phyloP scores from a whole-genome alignment of 2,797 vertebrate species.

The Buceros bicornis region DNA sequence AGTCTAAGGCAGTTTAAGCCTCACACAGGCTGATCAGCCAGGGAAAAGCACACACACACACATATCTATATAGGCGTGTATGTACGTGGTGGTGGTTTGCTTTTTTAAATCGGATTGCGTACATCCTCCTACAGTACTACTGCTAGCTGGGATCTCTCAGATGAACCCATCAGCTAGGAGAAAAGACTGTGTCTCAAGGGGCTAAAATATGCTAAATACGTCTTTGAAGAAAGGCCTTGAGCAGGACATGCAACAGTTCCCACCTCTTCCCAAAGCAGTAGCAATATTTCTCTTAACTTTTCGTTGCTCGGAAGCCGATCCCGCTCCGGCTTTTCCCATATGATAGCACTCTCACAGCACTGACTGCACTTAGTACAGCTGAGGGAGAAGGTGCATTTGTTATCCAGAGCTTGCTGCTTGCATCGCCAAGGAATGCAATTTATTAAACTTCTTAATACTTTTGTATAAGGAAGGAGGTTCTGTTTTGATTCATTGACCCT shows the following conservation, averaged over 20 bases:
- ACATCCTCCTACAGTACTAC: constrained; percentile 20
- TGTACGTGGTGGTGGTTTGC: neutral
- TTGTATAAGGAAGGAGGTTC: neutral
- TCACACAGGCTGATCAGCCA: constrained; percentile 55
- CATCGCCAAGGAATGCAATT: neutral
- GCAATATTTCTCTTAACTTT: neutral
- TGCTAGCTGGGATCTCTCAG: constrained; percentile 15
- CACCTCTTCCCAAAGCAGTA: constrained; percentile 18
- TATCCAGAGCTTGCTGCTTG: neutral
- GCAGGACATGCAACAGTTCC: neutral
- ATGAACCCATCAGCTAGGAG: constrained; percentile 34
- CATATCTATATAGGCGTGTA: neutral
- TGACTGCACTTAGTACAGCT: neutral
- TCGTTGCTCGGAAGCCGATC: neutral
- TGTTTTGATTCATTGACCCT: neutral
- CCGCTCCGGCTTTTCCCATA: neutral
- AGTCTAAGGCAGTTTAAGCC: constrained; percentile 69
- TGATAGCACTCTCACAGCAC: neutral
- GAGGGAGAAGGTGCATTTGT: constrained; percentile 10
- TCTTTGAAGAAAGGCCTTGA: neutral
- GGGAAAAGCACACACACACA: constrained; percentile 10
- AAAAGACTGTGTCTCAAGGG: neutral
- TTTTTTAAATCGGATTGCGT: neutral
- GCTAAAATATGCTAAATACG: neutral
- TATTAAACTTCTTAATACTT: neutral